Base-by-base conservation (phyloP, 64 coral and sea anemone genomes). In the Cladopsammia gracilis region DNA sequence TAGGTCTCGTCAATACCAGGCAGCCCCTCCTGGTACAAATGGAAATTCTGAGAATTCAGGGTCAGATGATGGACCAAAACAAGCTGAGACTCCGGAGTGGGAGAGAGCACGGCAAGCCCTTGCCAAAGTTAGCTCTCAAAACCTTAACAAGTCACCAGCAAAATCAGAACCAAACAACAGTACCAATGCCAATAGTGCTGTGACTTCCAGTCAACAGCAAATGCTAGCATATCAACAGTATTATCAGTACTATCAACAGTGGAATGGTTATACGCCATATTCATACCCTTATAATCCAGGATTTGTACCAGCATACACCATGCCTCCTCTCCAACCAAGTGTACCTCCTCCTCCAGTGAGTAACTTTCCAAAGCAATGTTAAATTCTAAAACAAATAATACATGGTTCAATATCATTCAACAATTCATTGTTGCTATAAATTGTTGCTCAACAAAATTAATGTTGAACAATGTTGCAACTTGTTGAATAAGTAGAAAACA, bases 41-140 rank as follows among this genome's bases (percentile, higher is more conserved):
- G 86, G 74, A 73, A 88, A 88, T 68, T 49, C 11, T 24, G 60
- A 84, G 16, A 67, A 84, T n/a, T n/a, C 82, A 69, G 83, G 85
- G 20, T 54, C 91, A 61, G 76, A 20, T 62, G 75, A 50, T 64
- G 70, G 15, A 15, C 67, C 45, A 6, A 87, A 93, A 70, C 82
- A 83, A 69, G n/a, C 47, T 48, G 93, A 95, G 23, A 95, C 83
- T 22, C 93, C 93, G 16, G 87, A 90, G 43, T 95, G 93, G 93
- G 79, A 95, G 75, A 89, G 68, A 26, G 93, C 93, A 51, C 90
- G 88, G 52, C 87, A 95, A 86, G 93, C 87, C 7, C 73, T 95
- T 22, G 93, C 93, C 11, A 95, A 95, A 90, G 80, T 95, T 10
- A 60, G 71, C 48, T 25, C 67, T 83, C 58, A 81, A 24, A 95